Evolutionary conservation across 2,113 vertebrate genomes (phyloP), one percentile per base, ranked within the genome.

Genomic region (Lepisosteus oculatus): DNA sequence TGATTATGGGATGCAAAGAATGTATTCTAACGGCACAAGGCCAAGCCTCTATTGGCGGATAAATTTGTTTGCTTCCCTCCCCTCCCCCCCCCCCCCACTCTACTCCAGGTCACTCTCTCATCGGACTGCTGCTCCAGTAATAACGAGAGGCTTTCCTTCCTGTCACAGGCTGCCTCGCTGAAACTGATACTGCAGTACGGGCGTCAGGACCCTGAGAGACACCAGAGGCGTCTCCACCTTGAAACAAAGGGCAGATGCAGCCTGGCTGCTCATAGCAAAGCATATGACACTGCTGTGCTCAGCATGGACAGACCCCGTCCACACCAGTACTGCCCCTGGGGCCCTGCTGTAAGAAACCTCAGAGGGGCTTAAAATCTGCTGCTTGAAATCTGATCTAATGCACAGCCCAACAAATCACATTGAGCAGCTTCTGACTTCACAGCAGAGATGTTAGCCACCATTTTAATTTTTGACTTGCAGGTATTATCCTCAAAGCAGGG

Each of bases 21-120:
- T 83, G 86, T 81, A 90, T 86, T 85, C 92, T 90, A 80, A 87
- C 83, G 85, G 86, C 88, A 81, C 82, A 85, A 85, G 81, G 89
- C 85, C 75, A 67, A 78, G 14, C 43, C 13, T 82, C 85, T 86
- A 99, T 98, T 99, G 97, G 97, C 92, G 83, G 92, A 93, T 98
- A 97, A 94, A 94, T 96, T 92, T 94, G 89, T 92, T 93, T 90
- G 86, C 89, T 91, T 86, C 88, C 92, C 92, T 90, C 91, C 91
- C 89, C 80, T 85, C 76, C 81, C 45, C 70, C 78, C 80, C 84
- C 43, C 86, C 89, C 87, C 90, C 87, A 85, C 45, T 42, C 15
- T 64, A 11, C 15, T 51, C 86, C 86, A 85, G 85, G 84, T 87
- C 85, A 88, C 80, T 69, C 75, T 79, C 82, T 76, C 81, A 81